A percentile compares a stretch with the other conserved stretches of the same genome.
Evolutionary conservation across 2,888 invertebrate species (phyloP).

Genomic region (Drosophila formosana): DNA sequence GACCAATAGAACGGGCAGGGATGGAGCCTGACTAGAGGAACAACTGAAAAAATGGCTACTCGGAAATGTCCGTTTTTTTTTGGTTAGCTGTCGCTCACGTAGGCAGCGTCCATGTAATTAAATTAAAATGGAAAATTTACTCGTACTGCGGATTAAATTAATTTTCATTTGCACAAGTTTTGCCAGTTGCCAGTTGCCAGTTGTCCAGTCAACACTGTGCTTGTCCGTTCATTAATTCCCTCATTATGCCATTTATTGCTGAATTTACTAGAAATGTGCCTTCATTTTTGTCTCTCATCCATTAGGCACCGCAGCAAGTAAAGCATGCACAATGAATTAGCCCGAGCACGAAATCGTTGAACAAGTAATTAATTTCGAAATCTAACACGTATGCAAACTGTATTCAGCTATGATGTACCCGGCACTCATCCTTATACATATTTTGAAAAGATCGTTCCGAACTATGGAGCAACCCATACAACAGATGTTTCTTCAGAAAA

Average conservation of each 20-base stretch:
- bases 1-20: background rate
- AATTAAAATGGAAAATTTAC: conserved; percentile 85
- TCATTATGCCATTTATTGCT: conserved; percentile 76
- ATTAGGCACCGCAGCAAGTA: conserved; percentile 18
- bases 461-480: no score
- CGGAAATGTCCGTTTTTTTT: conserved; percentile 60
- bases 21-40: conserved; percentile 1
- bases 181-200: conserved; percentile 44
- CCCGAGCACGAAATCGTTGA: conserved; percentile 1
- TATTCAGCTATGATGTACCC: background rate
- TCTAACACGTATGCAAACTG: background rate
- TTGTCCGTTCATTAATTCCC: conserved; percentile 71
- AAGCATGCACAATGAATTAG: conserved; percentile 31
- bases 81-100: conserved; percentile 83
- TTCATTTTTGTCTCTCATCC: conserved; percentile 47
- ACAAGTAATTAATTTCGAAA: conserved; percentile 37
- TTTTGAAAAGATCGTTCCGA: background rate
- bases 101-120: conserved; percentile 84
- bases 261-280: conserved; percentile 63
- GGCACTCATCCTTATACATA: background rate
- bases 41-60: conserved; percentile 51
- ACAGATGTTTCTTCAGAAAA: no score
- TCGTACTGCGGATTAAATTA: conserved; percentile 85
- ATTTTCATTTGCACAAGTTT: conserved; percentile 85
- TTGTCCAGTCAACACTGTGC: conserved; percentile 17